These are phyloP conservation scores for Frieseomelitta varia DNA, from an alignment of 1,140 invertebrate genomes.

Conservation along the genomic window DNA sequence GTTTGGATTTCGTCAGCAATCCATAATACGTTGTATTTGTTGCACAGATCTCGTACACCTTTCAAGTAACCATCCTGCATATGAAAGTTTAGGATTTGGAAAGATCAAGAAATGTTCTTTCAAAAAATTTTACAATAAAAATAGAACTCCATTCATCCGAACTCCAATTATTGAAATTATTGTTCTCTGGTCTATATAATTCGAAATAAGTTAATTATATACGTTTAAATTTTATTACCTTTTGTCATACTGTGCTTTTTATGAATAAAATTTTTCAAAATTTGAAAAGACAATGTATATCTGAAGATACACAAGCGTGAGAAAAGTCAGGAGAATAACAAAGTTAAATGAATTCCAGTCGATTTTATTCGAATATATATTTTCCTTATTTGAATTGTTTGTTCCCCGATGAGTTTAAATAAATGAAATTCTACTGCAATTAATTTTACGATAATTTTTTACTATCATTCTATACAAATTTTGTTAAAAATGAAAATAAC, in stretches of 20 bases:
- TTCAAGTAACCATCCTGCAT: conserved; percentile 91
- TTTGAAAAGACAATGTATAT: too few relatives aligned
- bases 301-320: too few relatives aligned
- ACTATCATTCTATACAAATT: neutral
- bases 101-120: neutral
- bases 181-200: neutral
- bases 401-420: too few relatives aligned
- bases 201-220: neutral
- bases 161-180: neutral
- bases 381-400: too few relatives aligned
- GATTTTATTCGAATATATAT: too few relatives aligned
- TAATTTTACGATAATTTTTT: neutral
- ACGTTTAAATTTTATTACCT: too few relatives aligned
- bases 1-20: conserved; percentile 99
- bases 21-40: conserved; percentile 97
- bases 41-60: conserved; percentile 94
- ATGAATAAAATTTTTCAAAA: too few relatives aligned
- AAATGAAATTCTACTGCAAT: too few relatives aligned
- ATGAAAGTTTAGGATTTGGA: conserved; percentile 5
- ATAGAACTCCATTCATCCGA: neutral
- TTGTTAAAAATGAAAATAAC: neutral
- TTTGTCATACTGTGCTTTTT: too few relatives aligned
- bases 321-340: too few relatives aligned
- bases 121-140: too few relatives aligned
- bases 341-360: too few relatives aligned